Percentiles rank a stretch among this genome's conserved stretches.
Evolutionary conservation across 2,113 vertebrate species (phyloP).

Genomic region (Brachyhypopomus gauderio): DNA sequence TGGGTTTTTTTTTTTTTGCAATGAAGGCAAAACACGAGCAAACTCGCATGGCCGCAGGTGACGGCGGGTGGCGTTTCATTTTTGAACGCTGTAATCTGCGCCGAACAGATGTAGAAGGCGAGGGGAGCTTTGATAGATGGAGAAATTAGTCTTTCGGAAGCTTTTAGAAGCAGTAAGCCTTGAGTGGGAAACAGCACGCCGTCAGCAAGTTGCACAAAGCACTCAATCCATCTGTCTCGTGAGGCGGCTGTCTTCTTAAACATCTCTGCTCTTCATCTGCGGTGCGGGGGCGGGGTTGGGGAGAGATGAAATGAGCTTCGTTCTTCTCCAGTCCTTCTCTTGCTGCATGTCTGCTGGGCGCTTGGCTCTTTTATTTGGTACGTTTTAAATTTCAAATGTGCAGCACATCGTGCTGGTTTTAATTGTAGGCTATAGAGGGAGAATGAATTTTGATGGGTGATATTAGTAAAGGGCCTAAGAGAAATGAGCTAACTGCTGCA

Average conservation of each 20-base stretch:
- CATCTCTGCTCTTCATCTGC: not conserved
- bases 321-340: not conserved
- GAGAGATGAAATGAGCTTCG: not conserved
- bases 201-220: conserved; percentile 66
- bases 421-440: not conserved
- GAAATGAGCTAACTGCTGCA: not conserved
- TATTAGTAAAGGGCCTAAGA: not conserved
- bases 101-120: conserved; percentile 39
- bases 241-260: conserved; percentile 17
- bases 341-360: not conserved
- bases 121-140: conserved; percentile 38
- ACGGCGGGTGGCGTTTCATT: conserved; percentile 16
- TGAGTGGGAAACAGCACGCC: conserved; percentile 59
- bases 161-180: conserved; percentile 62
- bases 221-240: conserved; percentile 67
- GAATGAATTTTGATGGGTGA: not conserved
- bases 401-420: not conserved
- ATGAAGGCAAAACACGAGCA: not conserved
- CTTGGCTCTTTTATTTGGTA: too few species aligned
- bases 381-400: not conserved
- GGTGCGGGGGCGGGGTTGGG: not conserved
- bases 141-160: conserved; percentile 41
- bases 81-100: conserved; percentile 29
- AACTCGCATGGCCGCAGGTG: conserved; percentile 8
- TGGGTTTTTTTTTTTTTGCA: conserved; percentile 13